phyloP scores from a whole-genome alignment of 2,888 invertebrate genomes.

The Nephrotoma flavescens region DNA sequence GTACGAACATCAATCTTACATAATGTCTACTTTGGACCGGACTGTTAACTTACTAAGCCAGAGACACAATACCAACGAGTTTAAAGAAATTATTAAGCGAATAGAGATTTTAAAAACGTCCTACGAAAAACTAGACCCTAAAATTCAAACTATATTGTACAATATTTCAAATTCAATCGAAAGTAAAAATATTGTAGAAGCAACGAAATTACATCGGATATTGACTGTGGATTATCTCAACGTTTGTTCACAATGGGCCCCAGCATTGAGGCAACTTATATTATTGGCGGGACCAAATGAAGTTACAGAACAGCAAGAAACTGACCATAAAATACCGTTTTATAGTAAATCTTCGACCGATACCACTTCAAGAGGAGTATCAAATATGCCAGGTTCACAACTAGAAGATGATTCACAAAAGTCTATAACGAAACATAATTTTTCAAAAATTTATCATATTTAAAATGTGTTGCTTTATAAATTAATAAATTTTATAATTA shows the following conservation, averaged over 20 bases:
- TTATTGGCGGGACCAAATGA: slow-evolving; percentile 8
- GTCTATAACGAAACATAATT: neutral
- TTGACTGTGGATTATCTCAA: slow-evolving; percentile 19
- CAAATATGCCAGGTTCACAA: neutral
- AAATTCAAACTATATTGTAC: neutral
- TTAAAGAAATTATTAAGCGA: neutral
- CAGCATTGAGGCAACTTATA: slow-evolving; percentile 20
- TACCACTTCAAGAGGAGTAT: neutral
- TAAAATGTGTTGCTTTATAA: neutral
- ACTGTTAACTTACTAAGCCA: neutral
- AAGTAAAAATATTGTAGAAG: slow-evolving; percentile 17
- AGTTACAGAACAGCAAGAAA: neutral
- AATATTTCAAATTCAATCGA: slow-evolving; percentile 9
- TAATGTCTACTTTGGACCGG: neutral
- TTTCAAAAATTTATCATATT: neutral
- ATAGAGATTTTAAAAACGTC: neutral
- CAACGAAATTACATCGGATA: slow-evolving; percentile 20
- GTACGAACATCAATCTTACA: neutral
- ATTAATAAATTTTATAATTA: neutral
- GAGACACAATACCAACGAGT: neutral
- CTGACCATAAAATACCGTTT: neutral
- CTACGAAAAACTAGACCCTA: neutral
- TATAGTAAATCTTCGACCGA: neutral
- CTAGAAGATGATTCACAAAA: neutral
- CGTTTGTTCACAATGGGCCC: slow-evolving; percentile 20